Conservation (phyloP, 2,797 vertebrate genomes). For the Lophius americanus region DNA sequence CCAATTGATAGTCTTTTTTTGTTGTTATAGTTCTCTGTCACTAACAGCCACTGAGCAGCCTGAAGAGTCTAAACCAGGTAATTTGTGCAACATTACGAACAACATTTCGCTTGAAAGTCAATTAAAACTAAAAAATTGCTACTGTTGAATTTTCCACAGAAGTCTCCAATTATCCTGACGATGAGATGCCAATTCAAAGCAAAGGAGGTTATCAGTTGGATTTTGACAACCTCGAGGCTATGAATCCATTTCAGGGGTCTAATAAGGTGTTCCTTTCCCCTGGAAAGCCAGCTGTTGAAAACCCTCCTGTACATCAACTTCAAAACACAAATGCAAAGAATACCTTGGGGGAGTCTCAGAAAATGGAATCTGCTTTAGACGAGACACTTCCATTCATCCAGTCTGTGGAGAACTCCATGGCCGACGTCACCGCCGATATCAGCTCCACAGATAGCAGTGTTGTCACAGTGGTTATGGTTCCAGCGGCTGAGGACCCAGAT, state of each 20-base stretch:
- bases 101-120: background rate
- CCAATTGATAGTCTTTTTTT: conserved; percentile 10
- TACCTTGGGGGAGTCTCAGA: conserved; percentile 28
- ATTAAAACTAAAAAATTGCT: background rate
- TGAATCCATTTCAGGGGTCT: conserved; percentile 73
- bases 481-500: background rate
- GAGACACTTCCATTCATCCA: conserved; percentile 77
- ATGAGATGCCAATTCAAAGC: conserved; percentile 80
- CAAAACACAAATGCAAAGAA: conserved; percentile 9
- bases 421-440: conserved; percentile 58
- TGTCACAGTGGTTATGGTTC: conserved; percentile 61
- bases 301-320: conserved; percentile 12
- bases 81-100: background rate
- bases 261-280: conserved; percentile 64
- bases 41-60: conserved; percentile 16
- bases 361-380: conserved; percentile 61
- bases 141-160: conserved; percentile 35
- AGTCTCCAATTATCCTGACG: conserved; percentile 69
- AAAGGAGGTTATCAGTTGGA: conserved; percentile 83
- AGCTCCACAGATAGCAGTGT: conserved; percentile 78
- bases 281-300: conserved; percentile 27
- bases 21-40: conserved; percentile 56
- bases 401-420: conserved; percentile 77
- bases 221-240: conserved; percentile 71
- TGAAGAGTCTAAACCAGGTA: conserved; percentile 59